These are phyloP conservation scores for Meriones psammophilus DNA, from an alignment of 2,797 vertebrate genomes.

Conservation along the genomic window DNA sequence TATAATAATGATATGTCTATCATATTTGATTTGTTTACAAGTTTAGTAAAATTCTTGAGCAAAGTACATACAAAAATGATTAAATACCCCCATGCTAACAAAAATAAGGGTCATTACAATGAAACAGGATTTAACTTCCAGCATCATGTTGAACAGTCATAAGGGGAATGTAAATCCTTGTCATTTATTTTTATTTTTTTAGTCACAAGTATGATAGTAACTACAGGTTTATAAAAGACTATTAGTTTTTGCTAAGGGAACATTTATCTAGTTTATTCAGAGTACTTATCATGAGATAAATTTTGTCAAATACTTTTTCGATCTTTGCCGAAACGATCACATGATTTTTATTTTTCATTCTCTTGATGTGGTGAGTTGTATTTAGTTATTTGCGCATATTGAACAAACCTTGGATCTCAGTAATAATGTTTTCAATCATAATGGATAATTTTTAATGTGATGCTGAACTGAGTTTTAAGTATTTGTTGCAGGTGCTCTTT, in stretches of 20 bases:
- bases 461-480: not conserved
- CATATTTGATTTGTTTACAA: constrained; percentile 22
- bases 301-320: not conserved
- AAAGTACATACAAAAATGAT: constrained; percentile 7
- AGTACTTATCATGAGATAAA: not conserved
- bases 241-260: not conserved
- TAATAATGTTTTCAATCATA: not conserved
- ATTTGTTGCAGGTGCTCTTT: not conserved
- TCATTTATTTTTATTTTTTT: not conserved
- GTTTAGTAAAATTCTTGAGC: not conserved
- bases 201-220: not conserved
- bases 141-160: not conserved
- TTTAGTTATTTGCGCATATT: not conserved
- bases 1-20: not conserved
- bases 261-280: not conserved
- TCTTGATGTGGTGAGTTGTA: not conserved
- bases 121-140: not conserved
- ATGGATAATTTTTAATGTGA: not conserved
- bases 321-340: not conserved
- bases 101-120: constrained; percentile 39
- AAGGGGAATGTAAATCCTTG: not conserved
- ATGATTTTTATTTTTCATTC: constrained; percentile 7
- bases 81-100: not conserved
- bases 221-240: not conserved
- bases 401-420: not conserved